Percentiles rank a stretch among this genome's conserved stretches.
Conservation (phyloP, 2,888 invertebrate species). For the Archaeoteleia sp. region DNA sequence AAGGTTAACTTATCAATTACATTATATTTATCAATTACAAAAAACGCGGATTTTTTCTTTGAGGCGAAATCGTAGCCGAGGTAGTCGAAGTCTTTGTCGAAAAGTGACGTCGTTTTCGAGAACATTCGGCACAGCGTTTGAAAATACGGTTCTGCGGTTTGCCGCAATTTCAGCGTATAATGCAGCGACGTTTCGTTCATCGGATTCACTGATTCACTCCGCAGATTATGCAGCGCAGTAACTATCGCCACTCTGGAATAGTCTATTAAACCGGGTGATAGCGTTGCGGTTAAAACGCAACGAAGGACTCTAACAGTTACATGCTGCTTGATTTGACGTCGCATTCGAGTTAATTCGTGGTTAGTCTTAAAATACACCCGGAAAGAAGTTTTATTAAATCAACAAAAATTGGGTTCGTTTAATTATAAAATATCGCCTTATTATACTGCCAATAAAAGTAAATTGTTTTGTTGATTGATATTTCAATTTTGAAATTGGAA, state of each 20-base stretch:
- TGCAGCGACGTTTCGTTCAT: slow-evolving; percentile 40
- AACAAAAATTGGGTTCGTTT: too few species aligned
- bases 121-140: slow-evolving; percentile 32
- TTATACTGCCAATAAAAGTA: too few species aligned
- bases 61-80: too few species aligned
- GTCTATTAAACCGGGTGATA: slow-evolving; percentile 44
- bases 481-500: too few species aligned
- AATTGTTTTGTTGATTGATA: too few species aligned
- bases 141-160: slow-evolving; percentile 40
- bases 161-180: slow-evolving; percentile 42
- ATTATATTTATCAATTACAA: too few species aligned
- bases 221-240: slow-evolving; percentile 29
- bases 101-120: slow-evolving; percentile 32
- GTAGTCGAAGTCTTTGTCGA: not conserved
- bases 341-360: too few species aligned
- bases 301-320: slow-evolving; percentile 24
- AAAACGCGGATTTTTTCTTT: too few species aligned
- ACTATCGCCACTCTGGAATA: slow-evolving; percentile 41
- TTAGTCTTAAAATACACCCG: too few species aligned
- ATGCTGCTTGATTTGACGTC: slow-evolving; percentile 20
- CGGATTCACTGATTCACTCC: slow-evolving; percentile 34
- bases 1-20: too few species aligned
- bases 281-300: slow-evolving; percentile 37
- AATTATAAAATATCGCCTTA: too few species aligned
- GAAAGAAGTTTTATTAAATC: too few species aligned